phyloP scores from a whole-genome alignment of 2,113 vertebrate genomes.

The Heterochromis multidens region DNA sequence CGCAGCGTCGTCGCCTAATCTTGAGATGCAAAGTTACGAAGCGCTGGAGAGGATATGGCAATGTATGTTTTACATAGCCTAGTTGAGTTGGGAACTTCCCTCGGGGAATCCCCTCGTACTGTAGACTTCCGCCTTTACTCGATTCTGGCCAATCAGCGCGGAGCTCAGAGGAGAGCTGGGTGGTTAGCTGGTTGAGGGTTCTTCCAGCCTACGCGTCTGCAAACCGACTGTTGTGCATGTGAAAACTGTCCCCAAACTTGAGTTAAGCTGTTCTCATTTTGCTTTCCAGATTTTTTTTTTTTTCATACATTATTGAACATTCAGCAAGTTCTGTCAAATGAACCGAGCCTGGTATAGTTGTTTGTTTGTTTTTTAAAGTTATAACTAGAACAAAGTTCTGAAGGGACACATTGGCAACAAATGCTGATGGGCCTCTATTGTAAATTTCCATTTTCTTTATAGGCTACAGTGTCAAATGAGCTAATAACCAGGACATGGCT shows the following conservation, averaged over 20 bases:
- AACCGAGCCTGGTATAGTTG: neutral
- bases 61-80: conserved; percentile 74
- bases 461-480: neutral
- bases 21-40: conserved; percentile 47
- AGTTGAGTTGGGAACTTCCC: conserved; percentile 82
- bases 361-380: neutral
- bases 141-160: conserved; percentile 67
- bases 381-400: neutral
- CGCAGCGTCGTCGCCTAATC: conserved; percentile 42
- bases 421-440: neutral
- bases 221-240: conserved; percentile 44
- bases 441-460: neutral
- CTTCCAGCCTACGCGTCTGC: conserved; percentile 66
- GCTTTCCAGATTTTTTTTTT: neutral
- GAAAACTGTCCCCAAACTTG: conserved; percentile 39
- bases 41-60: conserved; percentile 71
- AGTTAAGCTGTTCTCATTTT: conserved; percentile 14
- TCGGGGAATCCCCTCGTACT: conserved; percentile 81
- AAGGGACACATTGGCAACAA: neutral
- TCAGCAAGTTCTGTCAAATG: neutral
- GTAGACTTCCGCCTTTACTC: conserved; percentile 75
- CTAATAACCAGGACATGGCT: neutral
- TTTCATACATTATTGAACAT: neutral
- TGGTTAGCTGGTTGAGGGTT: conserved; percentile 58
- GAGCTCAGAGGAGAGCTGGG: conserved; percentile 22